A percentile compares a stretch with the other conserved stretches of the same genome.
Evolutionary conservation across 2,113 vertebrate species (phyloP).

Genomic region (Mellivora capensis): DNA sequence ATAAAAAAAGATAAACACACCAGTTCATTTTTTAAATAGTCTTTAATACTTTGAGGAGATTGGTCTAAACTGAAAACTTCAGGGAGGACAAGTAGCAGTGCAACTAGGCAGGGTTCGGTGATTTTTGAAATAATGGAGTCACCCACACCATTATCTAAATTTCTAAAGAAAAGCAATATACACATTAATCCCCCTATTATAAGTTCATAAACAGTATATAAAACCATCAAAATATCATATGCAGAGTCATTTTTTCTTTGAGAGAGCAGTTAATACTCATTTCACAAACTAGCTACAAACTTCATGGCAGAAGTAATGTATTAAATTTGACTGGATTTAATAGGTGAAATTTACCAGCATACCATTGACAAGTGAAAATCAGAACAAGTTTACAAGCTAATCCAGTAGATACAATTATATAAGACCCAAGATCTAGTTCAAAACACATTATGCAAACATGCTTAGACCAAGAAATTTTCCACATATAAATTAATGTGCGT

Average conservation of each 20-base stretch:
- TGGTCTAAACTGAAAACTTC: background rate
- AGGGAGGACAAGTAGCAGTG: background rate
- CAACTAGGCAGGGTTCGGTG: background rate
- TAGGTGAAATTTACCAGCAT: background rate
- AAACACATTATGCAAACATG: background rate
- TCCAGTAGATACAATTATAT: background rate
- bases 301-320: background rate
- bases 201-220: background rate
- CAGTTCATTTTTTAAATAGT: background rate
- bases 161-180: background rate
- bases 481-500: background rate
- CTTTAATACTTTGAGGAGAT: conserved; percentile 4
- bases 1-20: background rate
- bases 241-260: background rate
- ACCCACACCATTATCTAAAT: background rate
- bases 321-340: background rate
- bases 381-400: background rate
- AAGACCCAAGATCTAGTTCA: background rate
- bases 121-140: background rate
- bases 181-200: background rate
- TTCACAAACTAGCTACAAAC: background rate
- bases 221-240: background rate
- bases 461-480: conserved; percentile 30
- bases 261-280: background rate
- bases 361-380: background rate